Evolutionary conservation across 2,797 vertebrate species (phyloP).

Genomic region (Peromyscus attwateri): DNA sequence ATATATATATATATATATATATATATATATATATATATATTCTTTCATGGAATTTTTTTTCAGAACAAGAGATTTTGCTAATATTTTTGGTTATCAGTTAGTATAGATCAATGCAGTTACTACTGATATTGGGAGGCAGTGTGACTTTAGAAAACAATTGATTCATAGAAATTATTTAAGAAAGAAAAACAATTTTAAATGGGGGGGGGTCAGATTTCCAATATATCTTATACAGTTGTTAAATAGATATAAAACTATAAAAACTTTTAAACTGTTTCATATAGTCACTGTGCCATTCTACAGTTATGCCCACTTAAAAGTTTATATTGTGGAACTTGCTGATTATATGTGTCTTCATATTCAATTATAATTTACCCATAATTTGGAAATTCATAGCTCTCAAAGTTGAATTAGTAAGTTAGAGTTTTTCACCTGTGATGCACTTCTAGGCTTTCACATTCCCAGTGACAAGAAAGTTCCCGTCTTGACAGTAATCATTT

Average conservation of each 20-base stretch:
- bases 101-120: background rate
- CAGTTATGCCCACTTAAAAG: constrained; percentile 7
- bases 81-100: constrained; percentile 31
- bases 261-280: constrained; percentile 7
- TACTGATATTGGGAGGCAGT: background rate
- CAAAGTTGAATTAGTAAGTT: constrained; percentile 34
- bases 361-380: constrained; percentile 33
- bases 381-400: constrained; percentile 16
- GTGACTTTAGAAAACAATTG: constrained; percentile 33
- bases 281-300: background rate
- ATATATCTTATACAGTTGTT: constrained; percentile 4
- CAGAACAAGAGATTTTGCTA: constrained; percentile 18
- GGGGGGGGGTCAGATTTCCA: background rate
- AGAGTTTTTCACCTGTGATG: background rate
- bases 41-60: constrained; percentile 37
- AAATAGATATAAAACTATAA: constrained; percentile 1
- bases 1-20: too few species aligned
- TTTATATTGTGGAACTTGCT: constrained; percentile 32
- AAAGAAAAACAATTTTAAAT: constrained; percentile 26
- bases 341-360: background rate
- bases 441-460: background rate
- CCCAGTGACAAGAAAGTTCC: background rate
- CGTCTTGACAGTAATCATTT: constrained; percentile 9
- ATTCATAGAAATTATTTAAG: constrained; percentile 54
- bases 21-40: background rate